Base-by-base conservation (phyloP, 2,888 invertebrate genomes). In the Thecocarcelia acutangulata region DNA sequence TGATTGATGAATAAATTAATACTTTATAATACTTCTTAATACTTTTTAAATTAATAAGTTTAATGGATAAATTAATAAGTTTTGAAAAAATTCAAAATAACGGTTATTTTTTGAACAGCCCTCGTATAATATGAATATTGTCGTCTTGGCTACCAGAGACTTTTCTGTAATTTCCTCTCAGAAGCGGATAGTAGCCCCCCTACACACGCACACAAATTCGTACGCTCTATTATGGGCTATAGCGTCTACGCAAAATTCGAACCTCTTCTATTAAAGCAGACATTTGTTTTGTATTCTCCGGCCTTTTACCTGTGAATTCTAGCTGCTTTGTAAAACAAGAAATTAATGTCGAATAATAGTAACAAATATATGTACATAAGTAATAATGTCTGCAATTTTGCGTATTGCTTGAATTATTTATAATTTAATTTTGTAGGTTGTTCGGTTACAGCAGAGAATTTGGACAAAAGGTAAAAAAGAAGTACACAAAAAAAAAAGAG, bases 121-220 rank as follows among this genome's bases (percentile, higher is more conserved):
- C n/a, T n/a, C n/a, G n/a, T n/a, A n/a, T n/a, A n/a, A n/a, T n/a
- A n/a, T n/a, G n/a, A n/a, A n/a, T n/a, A n/a, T n/a, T n/a, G n/a
- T n/a, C 15, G 9, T 19, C 40, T 44, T 50, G 59, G 44, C 66
- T 50, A 59, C 54, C 56, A 24, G 63, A 77, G 56, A 73, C 61
- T 78, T 84, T 84, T 81, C 80, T 84, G 80, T 84, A 85, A 85
- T 85, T 85, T 85, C 85, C 85, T 84, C 37, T 83, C 80, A 83
- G 85, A 83, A 85, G 81, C 80, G 85, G 79, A 83, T 69, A 24
- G 44, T 33, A 59, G 19, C 66, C 48, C 24, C 13, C 19, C 21
- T 9, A 63, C 46, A 48, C 64, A 40, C 17, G 5, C 13, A n/a
- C 21, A 52, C 33, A 28, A n/a, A 4, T 12, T 4, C 11, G 3